Conservation (phyloP, 2,797 vertebrate genomes). For the Danio aesculapii region DNA sequence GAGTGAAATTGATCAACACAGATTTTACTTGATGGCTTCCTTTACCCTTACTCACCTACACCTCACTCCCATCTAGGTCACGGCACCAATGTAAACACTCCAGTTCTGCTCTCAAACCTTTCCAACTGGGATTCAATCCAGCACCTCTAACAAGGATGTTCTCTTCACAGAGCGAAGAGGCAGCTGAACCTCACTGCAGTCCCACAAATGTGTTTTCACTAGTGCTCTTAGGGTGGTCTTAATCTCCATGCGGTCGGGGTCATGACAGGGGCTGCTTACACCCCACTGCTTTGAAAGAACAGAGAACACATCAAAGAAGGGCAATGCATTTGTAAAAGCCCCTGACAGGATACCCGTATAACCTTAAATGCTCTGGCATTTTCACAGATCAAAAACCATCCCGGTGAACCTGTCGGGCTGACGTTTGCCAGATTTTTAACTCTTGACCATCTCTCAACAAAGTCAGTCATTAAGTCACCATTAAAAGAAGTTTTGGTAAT, state of each 20-base stretch:
- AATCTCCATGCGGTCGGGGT: conserved; percentile 9
- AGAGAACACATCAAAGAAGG: conserved; percentile 35
- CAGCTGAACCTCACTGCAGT: background rate
- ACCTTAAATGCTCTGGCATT: conserved; percentile 25
- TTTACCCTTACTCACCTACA: no score
- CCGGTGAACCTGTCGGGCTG: background rate
- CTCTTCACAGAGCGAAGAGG: background rate
- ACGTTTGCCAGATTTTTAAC: background rate
- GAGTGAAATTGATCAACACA: no score
- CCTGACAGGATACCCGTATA: background rate
- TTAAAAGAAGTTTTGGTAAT: no score
- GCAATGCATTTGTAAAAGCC: background rate
- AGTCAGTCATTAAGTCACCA: background rate
- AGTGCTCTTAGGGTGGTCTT: background rate
- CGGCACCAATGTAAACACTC: no score
- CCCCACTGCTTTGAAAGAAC: conserved; percentile 3
- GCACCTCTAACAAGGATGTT: no score
- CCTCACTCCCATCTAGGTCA: no score
- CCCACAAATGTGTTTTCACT: conserved; percentile 12
- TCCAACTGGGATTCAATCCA: no score
- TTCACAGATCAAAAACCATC: conserved; percentile 4
- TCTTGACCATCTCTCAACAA: background rate
- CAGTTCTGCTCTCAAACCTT: no score
- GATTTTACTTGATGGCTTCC: no score
- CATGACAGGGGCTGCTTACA: conserved; percentile 16